These are phyloP conservation scores for Smutsia temminckii DNA, from an alignment of 2,797 vertebrate genomes.

Conservation along the genomic window DNA sequence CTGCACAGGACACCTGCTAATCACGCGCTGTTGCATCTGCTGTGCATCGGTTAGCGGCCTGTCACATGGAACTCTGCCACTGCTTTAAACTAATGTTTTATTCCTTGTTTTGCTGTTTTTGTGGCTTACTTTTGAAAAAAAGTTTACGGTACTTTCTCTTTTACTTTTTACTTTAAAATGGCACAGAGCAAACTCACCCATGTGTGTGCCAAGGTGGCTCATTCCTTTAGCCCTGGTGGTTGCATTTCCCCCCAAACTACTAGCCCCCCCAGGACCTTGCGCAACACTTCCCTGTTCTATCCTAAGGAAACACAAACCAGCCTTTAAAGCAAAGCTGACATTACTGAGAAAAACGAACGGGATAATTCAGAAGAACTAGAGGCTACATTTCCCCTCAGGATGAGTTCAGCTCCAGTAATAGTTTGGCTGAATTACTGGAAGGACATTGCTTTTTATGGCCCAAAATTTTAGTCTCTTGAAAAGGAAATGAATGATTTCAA, in stretches of 20 bases:
- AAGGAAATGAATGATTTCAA: slow-evolving; percentile 30
- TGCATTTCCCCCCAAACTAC: neutral
- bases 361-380: neutral
- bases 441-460: neutral
- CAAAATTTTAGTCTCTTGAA: neutral
- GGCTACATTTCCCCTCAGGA: neutral
- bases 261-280: neutral
- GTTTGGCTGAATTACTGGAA: neutral
- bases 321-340: neutral
- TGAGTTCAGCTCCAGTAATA: neutral
- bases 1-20: slow-evolving; percentile 7
- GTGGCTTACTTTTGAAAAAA: neutral
- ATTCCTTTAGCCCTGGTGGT: neutral
- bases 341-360: neutral
- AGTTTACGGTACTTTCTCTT: neutral
- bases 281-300: neutral
- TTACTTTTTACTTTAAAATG: neutral
- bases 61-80: neutral
- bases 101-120: neutral
- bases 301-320: neutral
- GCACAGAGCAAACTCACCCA: neutral
- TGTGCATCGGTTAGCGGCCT: neutral
- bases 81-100: neutral
- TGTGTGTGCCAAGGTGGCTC: neutral
- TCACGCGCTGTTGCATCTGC: neutral